Percentiles rank a stretch among this genome's conserved stretches.
These are phyloP conservation scores for Morpho achilles DNA, from an alignment of 2,888 invertebrate species.

Conservation along the genomic window DNA sequence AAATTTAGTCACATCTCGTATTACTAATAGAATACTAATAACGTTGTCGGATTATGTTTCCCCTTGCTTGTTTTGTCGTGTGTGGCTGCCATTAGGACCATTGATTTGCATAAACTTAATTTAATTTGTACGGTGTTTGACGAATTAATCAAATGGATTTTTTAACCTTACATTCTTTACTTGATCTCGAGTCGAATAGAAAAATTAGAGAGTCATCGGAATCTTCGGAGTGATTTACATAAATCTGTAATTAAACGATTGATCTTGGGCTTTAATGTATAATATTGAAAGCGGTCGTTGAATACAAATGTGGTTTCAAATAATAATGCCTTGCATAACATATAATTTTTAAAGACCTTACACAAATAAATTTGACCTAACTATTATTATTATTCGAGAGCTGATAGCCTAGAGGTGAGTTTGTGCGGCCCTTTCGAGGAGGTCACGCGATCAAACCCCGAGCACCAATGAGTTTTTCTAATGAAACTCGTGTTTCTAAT, in stretches of 20 bases:
- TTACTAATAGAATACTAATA: slow-evolving; percentile 45
- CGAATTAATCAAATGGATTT: slow-evolving; percentile 60
- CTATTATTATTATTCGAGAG: no score
- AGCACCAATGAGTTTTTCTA: no score
- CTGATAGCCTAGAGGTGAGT: no score
- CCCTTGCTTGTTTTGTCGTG: slow-evolving; percentile 56
- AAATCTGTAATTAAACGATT: slow-evolving; percentile 53
- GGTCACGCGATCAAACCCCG: no score
- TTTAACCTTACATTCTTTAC: slow-evolving; percentile 49
- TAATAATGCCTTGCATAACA: no score
- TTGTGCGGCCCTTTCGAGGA: no score
- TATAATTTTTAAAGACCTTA: no score
- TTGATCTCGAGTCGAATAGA: slow-evolving; percentile 41
- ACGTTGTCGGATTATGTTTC: slow-evolving; percentile 46
- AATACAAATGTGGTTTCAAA: background rate
- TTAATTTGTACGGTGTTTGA: slow-evolving; percentile 57
- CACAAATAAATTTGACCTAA: no score
- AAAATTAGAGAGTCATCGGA: slow-evolving; percentile 36
- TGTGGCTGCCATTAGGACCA: slow-evolving; percentile 57
- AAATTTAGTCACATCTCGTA: slow-evolving; percentile 53
- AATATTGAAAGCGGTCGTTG: background rate
- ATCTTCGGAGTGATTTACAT: slow-evolving; percentile 52
- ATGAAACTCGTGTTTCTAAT: no score
- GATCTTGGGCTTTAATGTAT: slow-evolving; percentile 18
- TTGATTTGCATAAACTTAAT: slow-evolving; percentile 64